Base-by-base conservation (phyloP, 1,140 invertebrate genomes). In the Nomia melanderi region DNA sequence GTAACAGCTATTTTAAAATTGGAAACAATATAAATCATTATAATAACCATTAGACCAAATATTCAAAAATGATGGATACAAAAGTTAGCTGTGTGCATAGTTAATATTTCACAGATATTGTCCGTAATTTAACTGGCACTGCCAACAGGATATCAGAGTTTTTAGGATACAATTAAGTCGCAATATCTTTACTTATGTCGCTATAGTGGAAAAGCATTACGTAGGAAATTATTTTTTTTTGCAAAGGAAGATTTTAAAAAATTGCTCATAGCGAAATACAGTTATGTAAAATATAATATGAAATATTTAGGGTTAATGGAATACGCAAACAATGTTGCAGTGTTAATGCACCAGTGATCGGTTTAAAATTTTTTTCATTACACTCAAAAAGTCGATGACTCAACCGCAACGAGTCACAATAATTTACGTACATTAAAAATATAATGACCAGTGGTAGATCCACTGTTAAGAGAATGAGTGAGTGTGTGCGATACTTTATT, bases 401-500 rank as follows among this genome's bases (percentile, higher is more conserved):
- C 77, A 67, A 82, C 81, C 78, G 71, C 59, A 71, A 57, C 71
- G 82, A 88, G 69, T 79, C 79, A 76, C 72, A 64, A 79, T 71
- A 78, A 65, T 88, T 81, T 82, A 78, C 50, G 29, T 87, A 84
- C 87, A 88, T 88, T 89, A 77, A 86, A 83, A 73, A 82, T 62
- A 50, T 20, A 5, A 87, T 84, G 84, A 87, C 75, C 75, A 87
- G 73, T 90, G 89, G 82, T 89, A 77, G 85, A 90, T 81, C 87
- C 85, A 89, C 83, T 84, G 85, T 83, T 86, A 76, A 63, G 70
- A 88, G 90, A 90, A 90, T 92, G 91, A 91, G 90, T 92, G 91
- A 87, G 83, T 87, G 87, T 88, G 90, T 89, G 91, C 84, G 87
- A 87, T 87, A 87, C 81, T 85, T 92, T 91, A 92, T 92, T 92